Conservation (phyloP, 1,140 invertebrate genomes). For the Phymastichus coffea region DNA sequence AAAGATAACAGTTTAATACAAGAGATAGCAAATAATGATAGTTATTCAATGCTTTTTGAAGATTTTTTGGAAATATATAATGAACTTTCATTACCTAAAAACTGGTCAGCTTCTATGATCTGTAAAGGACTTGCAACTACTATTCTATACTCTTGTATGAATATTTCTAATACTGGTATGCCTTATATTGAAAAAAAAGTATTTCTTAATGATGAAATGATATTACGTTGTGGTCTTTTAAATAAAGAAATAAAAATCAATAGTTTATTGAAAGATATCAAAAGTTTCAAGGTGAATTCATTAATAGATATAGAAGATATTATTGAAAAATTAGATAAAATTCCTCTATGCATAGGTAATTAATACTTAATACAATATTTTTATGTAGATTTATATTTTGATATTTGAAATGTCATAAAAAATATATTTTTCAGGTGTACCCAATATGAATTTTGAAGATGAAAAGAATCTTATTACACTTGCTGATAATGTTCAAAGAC, state of each 20-base stretch:
- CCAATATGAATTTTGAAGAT: conserved; percentile 23
- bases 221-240: conserved; percentile 41
- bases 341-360: conserved; percentile 46
- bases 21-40: conserved; percentile 14
- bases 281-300: conserved; percentile 34
- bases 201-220: conserved; percentile 48
- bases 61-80: conserved; percentile 49
- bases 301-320: conserved; percentile 47
- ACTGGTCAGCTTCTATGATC: conserved; percentile 46
- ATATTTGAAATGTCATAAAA: conserved; percentile 15
- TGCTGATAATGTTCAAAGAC: conserved; percentile 48
- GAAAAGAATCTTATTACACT: conserved; percentile 31
- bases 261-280: conserved; percentile 41
- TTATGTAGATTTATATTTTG: conserved; percentile 5
- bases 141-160: conserved; percentile 44
- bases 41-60: conserved; percentile 44
- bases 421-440: conserved; percentile 27
- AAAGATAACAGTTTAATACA: background rate
- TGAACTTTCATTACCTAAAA: conserved; percentile 44
- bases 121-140: conserved; percentile 45
- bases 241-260: conserved; percentile 45
- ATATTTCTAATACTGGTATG: conserved; percentile 40
- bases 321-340: conserved; percentile 48
- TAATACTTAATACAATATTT: background rate
- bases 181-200: conserved; percentile 49